Evolutionary conservation across 1,140 invertebrate genomes (phyloP).

Genomic region (Sarcophaga bullata): DNA sequence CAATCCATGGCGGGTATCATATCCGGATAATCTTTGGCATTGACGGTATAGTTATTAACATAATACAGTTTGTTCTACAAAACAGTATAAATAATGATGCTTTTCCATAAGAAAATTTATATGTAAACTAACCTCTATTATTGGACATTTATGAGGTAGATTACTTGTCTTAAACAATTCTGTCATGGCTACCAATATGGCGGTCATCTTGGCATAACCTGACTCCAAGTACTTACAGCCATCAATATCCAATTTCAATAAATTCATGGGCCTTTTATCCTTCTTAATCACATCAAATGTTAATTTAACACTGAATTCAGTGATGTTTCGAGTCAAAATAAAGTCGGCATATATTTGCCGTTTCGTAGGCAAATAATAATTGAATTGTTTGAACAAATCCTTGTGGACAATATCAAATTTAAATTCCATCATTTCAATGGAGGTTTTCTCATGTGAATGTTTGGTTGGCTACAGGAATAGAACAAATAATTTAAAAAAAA

Average conservation of each 20-base stretch:
- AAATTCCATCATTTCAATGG: background rate
- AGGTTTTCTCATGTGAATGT: background rate
- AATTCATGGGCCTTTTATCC: background rate
- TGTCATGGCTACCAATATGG: background rate
- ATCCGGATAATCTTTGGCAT: constrained; percentile 47
- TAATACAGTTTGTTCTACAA: constrained; percentile 30
- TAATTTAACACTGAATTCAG: background rate
- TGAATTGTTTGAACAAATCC: background rate
- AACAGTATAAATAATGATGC: background rate
- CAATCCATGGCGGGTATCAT: constrained; percentile 41
- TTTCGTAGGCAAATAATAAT: background rate
- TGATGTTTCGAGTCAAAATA: background rate
- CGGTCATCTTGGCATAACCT: background rate
- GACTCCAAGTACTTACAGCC: background rate
- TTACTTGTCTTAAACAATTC: background rate
- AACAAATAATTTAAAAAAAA: background rate
- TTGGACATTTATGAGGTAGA: background rate
- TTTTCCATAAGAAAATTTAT: background rate
- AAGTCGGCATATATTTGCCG: background rate
- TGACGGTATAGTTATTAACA: constrained; percentile 51
- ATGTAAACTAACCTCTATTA: background rate
- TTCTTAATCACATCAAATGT: background rate
- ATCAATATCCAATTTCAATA: background rate
- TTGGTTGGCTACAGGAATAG: background rate
- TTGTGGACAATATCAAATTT: background rate